These are phyloP conservation scores for Hypomecis punctinalis DNA, from an alignment of 2,888 invertebrate species.

Conservation along the genomic window DNA sequence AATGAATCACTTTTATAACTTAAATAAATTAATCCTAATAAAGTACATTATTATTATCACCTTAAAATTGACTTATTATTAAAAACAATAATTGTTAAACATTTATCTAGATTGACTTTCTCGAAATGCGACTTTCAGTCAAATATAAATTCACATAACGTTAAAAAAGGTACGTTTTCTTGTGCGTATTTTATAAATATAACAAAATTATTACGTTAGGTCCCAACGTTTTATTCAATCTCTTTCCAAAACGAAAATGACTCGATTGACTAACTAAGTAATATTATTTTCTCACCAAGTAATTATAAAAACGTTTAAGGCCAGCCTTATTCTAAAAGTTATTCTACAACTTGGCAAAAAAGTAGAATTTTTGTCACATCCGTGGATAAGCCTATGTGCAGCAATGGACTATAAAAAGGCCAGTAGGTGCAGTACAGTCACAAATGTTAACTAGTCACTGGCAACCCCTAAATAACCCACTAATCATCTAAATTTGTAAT, in stretches of 20 bases:
- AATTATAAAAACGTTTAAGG: too few relatives aligned
- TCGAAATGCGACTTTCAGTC: slow-evolving; percentile 34
- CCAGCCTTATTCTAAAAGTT: too few relatives aligned
- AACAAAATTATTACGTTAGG: slow-evolving; percentile 9
- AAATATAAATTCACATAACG: slow-evolving; percentile 9
- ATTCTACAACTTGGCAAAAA: too few relatives aligned
- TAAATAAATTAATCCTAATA: slow-evolving; percentile 53
- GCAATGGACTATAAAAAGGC: too few relatives aligned
- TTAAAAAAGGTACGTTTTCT: slow-evolving; percentile 22
- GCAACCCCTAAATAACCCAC: too few relatives aligned
- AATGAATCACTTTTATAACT: slow-evolving; percentile 43
- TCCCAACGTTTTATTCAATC: neutral
- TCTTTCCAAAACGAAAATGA: neutral
- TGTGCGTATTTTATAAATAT: slow-evolving; percentile 25
- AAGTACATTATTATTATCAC: slow-evolving; percentile 43
- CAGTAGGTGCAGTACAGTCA: too few relatives aligned
- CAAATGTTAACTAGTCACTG: too few relatives aligned
- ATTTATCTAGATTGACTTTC: slow-evolving; percentile 17
- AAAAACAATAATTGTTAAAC: slow-evolving; percentile 25
- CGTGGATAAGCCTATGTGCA: too few relatives aligned
- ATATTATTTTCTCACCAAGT: too few relatives aligned
- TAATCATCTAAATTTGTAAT: too few relatives aligned
- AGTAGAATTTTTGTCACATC: too few relatives aligned
- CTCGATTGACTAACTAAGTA: too few relatives aligned
- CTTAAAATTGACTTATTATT: slow-evolving; percentile 41